Percentiles rank a stretch among this genome's conserved stretches.
These are phyloP conservation scores for Peucedramus taeniatus DNA, from an alignment of 2,113 vertebrate species.

Conservation along the genomic window DNA sequence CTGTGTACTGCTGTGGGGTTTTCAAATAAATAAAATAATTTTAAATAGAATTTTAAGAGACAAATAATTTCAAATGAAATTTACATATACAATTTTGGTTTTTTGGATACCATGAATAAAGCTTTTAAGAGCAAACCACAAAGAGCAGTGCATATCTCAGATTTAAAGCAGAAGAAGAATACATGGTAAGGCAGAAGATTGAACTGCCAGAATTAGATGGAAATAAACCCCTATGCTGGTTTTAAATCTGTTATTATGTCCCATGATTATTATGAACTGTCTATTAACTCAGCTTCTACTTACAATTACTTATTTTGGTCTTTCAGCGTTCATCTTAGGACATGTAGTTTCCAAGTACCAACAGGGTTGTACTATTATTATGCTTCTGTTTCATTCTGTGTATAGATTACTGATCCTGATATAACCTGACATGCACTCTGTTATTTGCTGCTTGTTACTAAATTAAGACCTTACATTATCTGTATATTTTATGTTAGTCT, in stretches of 20 bases:
- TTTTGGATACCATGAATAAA: not conserved
- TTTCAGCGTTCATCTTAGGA: not conserved
- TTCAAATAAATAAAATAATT: not conserved
- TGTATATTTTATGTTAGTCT: not conserved
- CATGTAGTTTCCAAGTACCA: not conserved
- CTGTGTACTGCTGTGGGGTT: not conserved
- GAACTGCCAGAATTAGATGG: not conserved
- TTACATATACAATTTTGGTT: fast-evolving
- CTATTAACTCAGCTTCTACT: not conserved
- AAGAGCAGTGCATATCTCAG: not conserved
- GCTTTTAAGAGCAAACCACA: not conserved
- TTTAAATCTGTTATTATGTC: not conserved
- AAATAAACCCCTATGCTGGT: not conserved
- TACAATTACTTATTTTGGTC: not conserved
- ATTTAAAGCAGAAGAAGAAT: not conserved
- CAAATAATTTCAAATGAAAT: not conserved
- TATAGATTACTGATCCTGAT: not conserved
- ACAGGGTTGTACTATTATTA: not conserved
- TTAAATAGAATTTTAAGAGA: not conserved
- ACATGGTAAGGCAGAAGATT: not conserved
- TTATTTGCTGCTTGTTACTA: not conserved
- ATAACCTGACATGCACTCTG: not conserved
- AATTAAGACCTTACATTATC: not conserved
- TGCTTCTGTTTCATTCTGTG: not conserved
- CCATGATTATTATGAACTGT: not conserved